Evolutionary conservation across 92 coral and sea anemone species (phyloP).

Genomic region (Palythoa grandis): DNA sequence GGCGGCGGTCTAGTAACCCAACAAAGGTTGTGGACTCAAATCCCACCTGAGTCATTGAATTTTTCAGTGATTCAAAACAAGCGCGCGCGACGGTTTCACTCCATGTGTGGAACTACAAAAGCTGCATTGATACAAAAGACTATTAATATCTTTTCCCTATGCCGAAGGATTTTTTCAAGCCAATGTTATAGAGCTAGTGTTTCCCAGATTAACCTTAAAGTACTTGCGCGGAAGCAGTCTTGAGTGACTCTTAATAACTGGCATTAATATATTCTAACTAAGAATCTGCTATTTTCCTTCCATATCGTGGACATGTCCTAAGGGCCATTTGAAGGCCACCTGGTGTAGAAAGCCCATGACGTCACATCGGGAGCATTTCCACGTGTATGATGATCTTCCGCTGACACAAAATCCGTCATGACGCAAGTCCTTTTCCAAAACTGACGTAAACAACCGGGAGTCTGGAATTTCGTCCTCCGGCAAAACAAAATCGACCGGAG

Average conservation of each 20-base stretch:
- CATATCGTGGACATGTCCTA: conserved; percentile 40
- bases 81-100: no score
- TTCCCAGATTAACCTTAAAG: neutral
- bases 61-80: no score
- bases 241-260: neutral
- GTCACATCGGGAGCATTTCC: conserved; percentile 82
- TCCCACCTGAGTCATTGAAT: no score
- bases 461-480: conserved; percentile 78
- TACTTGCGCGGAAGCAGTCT: neutral
- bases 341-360: conserved; percentile 78
- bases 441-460: conserved; percentile 72
- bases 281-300: neutral
- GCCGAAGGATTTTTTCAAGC: no score
- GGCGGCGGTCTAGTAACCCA: no score
- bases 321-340: conserved; percentile 74
- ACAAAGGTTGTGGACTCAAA: no score
- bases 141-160: no score
- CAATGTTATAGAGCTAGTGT: neutral
- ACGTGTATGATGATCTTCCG: conserved; percentile 78
- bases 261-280: no score
- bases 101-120: no score
- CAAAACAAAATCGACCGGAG: conserved; percentile 71
- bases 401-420: conserved; percentile 84
- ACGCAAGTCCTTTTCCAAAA: conserved; percentile 80
- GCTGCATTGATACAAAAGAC: no score